Evolutionary conservation across 2,888 invertebrate species (phyloP).

Genomic region (Entomobrya multifasciata): DNA sequence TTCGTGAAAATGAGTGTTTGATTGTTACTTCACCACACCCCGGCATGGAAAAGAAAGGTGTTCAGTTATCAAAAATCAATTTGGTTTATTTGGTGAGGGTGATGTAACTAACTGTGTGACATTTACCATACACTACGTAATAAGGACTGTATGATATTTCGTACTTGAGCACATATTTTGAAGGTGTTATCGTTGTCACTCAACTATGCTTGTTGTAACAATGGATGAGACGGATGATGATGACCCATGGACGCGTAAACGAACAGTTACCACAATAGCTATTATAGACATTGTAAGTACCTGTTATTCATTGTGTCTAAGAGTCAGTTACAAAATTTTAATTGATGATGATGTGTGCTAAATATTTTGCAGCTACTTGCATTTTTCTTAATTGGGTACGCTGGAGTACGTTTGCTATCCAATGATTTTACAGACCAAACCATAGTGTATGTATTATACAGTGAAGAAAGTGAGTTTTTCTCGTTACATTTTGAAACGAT

Average conservation of each 20-base stretch:
- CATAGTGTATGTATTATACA: conserved; percentile 66
- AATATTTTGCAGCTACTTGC: conserved; percentile 70
- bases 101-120: no score
- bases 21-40: no score
- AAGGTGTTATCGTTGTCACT: no score
- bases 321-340: not conserved
- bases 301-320: not conserved
- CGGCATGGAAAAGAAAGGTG: not conserved
- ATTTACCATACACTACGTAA: not conserved
- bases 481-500: not conserved
- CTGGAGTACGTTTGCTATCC: conserved; percentile 73
- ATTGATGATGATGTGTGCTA: not conserved
- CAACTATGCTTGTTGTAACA: no score
- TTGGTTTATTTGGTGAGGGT: no score
- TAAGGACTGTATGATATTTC: no score
- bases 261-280: conserved; percentile 75
- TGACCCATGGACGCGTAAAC: conserved; percentile 76
- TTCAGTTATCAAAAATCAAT: not conserved
- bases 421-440: conserved; percentile 76
- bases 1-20: no score
- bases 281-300: conserved; percentile 74
- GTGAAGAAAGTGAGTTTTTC: conserved; percentile 69
- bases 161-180: no score
- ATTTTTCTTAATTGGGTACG: conserved; percentile 75
- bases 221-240: conserved; percentile 43